Conservation (phyloP, 2,888 invertebrate species). For the Melieria crassipennis region DNA sequence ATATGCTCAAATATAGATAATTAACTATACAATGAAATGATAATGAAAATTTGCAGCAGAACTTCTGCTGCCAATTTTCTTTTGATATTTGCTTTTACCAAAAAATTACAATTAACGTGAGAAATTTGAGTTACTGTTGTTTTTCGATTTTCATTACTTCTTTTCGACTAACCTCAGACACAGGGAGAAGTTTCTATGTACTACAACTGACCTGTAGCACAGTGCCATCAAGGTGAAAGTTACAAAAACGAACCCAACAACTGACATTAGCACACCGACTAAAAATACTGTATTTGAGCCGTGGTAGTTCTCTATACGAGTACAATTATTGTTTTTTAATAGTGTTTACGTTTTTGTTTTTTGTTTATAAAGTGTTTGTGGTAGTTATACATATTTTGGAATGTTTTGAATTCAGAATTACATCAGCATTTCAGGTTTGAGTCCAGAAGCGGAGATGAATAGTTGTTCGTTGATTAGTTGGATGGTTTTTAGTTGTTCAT, state of each 20-base stretch:
- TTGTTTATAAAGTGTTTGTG: background rate
- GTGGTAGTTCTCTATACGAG: conserved; percentile 90
- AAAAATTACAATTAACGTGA: background rate
- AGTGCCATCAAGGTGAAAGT: conserved; percentile 98
- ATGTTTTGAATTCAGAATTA: background rate
- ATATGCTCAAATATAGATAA: conserved; percentile 12
- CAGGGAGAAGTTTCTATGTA: conserved; percentile 98
- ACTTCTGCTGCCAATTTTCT: conserved; percentile 31
- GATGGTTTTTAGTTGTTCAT: background rate
- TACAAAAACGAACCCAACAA: conserved; percentile 99
- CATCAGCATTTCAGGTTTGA: background rate
- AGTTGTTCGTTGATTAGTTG: background rate
- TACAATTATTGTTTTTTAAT: conserved; percentile 29
- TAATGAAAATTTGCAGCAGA: conserved; percentile 40
- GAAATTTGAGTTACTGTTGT: conserved; percentile 50
- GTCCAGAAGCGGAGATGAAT: background rate
- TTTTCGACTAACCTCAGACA: conserved; percentile 98
- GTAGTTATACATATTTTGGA: too few relatives aligned
- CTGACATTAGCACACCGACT: conserved; percentile 97
- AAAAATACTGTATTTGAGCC: conserved; percentile 97
- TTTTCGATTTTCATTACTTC: conserved; percentile 71
- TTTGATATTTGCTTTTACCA: conserved; percentile 42
- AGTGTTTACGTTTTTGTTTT: background rate
- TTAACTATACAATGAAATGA: conserved; percentile 26
- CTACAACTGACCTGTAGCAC: conserved; percentile 99